Base-by-base conservation (phyloP, 2,113 vertebrate genomes). In the Malurus cyaneus region DNA sequence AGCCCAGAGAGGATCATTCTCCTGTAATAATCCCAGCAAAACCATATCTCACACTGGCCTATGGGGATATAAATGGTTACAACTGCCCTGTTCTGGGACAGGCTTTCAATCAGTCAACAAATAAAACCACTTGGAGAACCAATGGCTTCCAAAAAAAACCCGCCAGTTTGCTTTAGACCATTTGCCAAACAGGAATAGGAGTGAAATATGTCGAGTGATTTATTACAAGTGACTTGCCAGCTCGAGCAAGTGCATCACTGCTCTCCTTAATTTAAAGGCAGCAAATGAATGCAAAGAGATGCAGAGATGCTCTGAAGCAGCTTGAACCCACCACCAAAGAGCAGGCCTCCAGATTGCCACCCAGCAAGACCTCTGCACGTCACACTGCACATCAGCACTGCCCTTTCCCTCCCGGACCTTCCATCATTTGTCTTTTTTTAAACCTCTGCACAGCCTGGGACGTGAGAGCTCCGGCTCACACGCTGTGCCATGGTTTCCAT, bases 121-220 rank as follows among this genome's bases (percentile, higher is more conserved):
- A 95, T 78, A 77, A 92, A 96, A 94, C 47, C 86, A 84, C 72
- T 74, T 42, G 60, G 80, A 86, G 21, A 74, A 49, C 72, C 52
- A 80, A 78, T 44, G 32, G 82, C n/a, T 94, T 88, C 65, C 39
- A 56, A 67, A 87, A 83, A 50, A 61, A 76, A 29, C 12, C 23
- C 29, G 70, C 85, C n/a, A 8, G 34, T 78, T 93, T 67, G 69
- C 86, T 95, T 91, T 60, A 96, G 88, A 88, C 44, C 50, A 42
- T 80, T 80, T 95, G 92, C 93, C 94, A 96, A 95, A 90, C 64
- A 93, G 93, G 89, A 96, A 96, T 36, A 94, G 76, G 49, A 94
- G 52, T 59, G 71, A 95, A 94, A 81, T 87, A 56, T 24, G 57
- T 81, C 29, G 77, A 92, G 80, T 89, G 94, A 94, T 96, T 94